Conservation (phyloP, 2,113 vertebrate genomes). For the Cynocephalus volans region DNA sequence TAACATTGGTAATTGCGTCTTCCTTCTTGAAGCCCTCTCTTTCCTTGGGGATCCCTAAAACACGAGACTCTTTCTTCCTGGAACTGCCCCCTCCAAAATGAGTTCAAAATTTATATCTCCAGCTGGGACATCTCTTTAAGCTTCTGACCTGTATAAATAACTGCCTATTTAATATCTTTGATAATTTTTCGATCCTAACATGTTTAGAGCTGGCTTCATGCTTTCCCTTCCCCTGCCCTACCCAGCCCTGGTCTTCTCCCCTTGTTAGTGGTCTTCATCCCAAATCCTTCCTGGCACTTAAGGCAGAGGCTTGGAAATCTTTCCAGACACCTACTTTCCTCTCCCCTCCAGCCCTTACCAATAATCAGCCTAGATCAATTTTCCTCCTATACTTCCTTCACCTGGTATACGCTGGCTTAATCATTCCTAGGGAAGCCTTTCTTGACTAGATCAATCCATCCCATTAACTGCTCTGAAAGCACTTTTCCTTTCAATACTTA, state of each 20-base stretch:
- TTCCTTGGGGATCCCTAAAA: background rate
- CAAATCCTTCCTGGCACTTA: background rate
- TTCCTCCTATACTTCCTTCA: background rate
- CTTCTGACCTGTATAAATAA: background rate
- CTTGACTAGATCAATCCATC: background rate
- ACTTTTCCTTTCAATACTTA: background rate
- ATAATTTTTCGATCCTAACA: background rate
- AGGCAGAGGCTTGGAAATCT: background rate
- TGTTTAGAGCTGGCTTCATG: too few species aligned
- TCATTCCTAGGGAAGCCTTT: background rate
- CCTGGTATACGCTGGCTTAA: background rate
- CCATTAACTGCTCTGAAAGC: background rate
- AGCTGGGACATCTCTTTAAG: background rate
- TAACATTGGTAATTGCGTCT: background rate
- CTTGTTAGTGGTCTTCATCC: background rate
- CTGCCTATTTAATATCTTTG: background rate
- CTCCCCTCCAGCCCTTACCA: background rate
- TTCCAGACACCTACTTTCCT: background rate
- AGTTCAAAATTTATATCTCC: background rate
- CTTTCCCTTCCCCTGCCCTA: background rate
- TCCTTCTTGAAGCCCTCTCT: background rate
- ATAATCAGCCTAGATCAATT: background rate
- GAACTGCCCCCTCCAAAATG: background rate
- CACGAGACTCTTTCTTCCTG: background rate
- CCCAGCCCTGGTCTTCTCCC: background rate